Evolutionary conservation across 2,888 invertebrate genomes (phyloP).

Genomic region (Caenorhabditis sinica): DNA sequence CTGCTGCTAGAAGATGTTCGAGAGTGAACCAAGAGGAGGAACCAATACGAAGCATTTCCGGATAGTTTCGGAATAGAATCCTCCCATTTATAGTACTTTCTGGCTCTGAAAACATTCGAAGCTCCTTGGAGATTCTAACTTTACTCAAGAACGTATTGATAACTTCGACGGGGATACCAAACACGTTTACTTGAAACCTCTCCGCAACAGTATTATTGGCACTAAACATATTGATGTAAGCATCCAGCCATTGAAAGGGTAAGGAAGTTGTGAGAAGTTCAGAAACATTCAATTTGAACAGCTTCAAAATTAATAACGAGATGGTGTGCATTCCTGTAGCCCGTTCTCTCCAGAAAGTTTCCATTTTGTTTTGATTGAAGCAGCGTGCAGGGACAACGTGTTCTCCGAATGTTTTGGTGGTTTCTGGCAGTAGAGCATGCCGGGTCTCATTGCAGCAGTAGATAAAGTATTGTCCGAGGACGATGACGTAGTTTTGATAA

Average conservation of each 20-base stretch:
- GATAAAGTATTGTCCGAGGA: neutral
- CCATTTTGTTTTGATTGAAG: neutral
- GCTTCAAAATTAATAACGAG: neutral
- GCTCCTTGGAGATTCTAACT: neutral
- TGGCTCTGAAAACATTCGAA: too few relatives aligned
- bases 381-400: neutral
- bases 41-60: neutral
- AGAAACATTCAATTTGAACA: neutral
- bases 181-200: neutral
- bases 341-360: neutral
- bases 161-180: neutral
- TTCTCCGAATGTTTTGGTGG: neutral
- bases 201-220: neutral
- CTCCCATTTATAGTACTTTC: too few relatives aligned
- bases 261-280: neutral
- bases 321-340: neutral
- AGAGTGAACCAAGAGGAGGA: neutral
- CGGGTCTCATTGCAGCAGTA: neutral
- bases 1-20: neutral
- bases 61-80: neutral
- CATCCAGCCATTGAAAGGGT: too few relatives aligned
- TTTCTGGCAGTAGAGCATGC: neutral
- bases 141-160: neutral
- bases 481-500: neutral
- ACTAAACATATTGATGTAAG: neutral